These are phyloP conservation scores for Vandiemenella viatica DNA, from an alignment of 2,888 invertebrate genomes.

Conservation along the genomic window DNA sequence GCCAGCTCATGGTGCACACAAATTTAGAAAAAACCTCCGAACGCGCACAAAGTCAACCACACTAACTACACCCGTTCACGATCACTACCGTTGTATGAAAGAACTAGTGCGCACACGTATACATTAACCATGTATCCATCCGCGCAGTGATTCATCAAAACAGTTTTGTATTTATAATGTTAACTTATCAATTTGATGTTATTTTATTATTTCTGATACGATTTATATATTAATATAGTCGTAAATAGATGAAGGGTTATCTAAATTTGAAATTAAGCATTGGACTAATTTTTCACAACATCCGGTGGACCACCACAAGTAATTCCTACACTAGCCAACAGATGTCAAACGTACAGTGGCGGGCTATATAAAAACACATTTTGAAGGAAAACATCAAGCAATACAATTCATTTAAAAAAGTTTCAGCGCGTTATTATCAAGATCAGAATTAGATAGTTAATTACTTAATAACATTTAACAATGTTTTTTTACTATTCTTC, in stretches of 20 bases:
- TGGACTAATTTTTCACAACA: neutral
- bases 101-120: conserved; percentile 13
- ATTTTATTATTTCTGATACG: no score
- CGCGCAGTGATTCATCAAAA: conserved; percentile 11
- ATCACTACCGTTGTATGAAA: conserved; percentile 16
- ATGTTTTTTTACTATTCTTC: no score
- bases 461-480: no score
- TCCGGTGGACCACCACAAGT: neutral
- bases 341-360: neutral
- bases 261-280: no score
- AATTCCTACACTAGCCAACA: neutral
- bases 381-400: neutral
- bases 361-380: neutral
- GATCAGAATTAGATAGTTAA: no score
- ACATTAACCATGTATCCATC: conserved; percentile 12
- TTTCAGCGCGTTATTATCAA: no score
- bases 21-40: conserved; percentile 1
- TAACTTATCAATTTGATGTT: no score
- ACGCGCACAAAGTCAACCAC: conserved; percentile 14
- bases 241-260: no score
- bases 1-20: conserved; percentile 73
- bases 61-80: conserved; percentile 17
- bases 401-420: no score
- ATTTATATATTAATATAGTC: no score
- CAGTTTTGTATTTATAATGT: no score